Percentiles rank a stretch among this genome's conserved stretches.
phyloP scores from a whole-genome alignment of 37 sponge, comb jelly and placozoan species.

The Hormiphora californensis region DNA sequence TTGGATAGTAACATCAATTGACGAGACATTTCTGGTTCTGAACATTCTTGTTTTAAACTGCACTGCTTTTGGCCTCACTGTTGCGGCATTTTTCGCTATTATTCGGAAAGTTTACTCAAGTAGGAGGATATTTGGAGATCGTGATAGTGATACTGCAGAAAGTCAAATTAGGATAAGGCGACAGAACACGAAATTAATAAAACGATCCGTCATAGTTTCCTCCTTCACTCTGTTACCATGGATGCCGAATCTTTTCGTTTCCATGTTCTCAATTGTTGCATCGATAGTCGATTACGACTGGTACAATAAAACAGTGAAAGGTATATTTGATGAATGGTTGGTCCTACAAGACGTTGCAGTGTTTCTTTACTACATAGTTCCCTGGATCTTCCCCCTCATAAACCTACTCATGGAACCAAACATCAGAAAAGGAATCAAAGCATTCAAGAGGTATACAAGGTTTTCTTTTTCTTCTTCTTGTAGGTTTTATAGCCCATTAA shows the following conservation, averaged over 20 bases:
- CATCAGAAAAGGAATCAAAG: too few species aligned
- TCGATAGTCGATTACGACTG: too few species aligned
- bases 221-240: background rate
- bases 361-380: background rate
- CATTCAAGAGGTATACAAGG: too few species aligned
- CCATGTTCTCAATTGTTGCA: too few species aligned
- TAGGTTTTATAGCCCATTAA: too few species aligned
- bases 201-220: background rate
- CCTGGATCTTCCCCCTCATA: background rate
- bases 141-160: too few species aligned
- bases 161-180: background rate
- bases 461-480: too few species aligned
- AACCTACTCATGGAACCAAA: background rate
- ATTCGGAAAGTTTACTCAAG: background rate
- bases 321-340: too few species aligned
- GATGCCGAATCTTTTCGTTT: background rate
- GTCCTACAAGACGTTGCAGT: background rate
- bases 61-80: background rate
- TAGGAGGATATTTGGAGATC: background rate
- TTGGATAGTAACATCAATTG: background rate
- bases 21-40: background rate
- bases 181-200: background rate
- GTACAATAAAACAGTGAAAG: too few species aligned
- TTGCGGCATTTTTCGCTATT: background rate
- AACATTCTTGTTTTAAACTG: background rate